A percentile compares a stretch with the other conserved stretches of the same genome.
Conservation (phyloP, 2,113 vertebrate species). For the Columba livia region DNA sequence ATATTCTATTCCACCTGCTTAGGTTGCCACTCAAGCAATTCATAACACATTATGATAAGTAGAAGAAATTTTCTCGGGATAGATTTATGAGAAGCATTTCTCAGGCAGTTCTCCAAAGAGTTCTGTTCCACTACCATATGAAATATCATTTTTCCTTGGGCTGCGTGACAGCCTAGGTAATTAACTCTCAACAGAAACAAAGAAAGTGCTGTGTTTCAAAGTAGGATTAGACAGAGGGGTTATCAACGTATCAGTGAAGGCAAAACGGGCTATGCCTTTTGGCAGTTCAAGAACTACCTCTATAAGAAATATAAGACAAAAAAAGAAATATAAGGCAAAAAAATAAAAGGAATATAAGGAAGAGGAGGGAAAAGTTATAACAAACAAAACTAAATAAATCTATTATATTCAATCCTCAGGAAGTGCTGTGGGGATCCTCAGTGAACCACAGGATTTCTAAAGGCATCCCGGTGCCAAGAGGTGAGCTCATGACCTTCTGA, state of each 20-base stretch:
- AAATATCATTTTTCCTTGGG: slow-evolving; percentile 53
- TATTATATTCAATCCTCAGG: neutral
- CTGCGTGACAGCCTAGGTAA: slow-evolving; percentile 56
- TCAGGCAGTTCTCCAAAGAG: slow-evolving; percentile 52
- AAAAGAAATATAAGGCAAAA: neutral
- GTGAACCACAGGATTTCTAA: neutral
- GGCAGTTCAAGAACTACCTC: neutral
- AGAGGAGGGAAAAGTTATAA: neutral
- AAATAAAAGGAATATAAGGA: neutral
- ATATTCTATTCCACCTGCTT: slow-evolving; percentile 1
- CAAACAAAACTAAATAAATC: neutral
- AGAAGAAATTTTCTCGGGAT: slow-evolving; percentile 36
- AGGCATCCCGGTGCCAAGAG: neutral
- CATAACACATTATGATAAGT: slow-evolving; percentile 46
- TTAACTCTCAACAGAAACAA: slow-evolving; percentile 62
- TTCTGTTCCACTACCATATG: neutral
- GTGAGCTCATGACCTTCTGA: neutral
- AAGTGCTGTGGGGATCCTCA: neutral
- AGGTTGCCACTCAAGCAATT: slow-evolving; percentile 46
- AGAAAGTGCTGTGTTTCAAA: slow-evolving; percentile 34
- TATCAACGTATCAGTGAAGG: slow-evolving; percentile 50
- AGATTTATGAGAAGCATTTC: slow-evolving; percentile 57
- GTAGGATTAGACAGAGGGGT: slow-evolving; percentile 42
- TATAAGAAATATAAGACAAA: neutral
- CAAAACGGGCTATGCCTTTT: slow-evolving; percentile 22